phyloP scores from a whole-genome alignment of 2,797 vertebrate genomes.

The Allobates femoralis region DNA sequence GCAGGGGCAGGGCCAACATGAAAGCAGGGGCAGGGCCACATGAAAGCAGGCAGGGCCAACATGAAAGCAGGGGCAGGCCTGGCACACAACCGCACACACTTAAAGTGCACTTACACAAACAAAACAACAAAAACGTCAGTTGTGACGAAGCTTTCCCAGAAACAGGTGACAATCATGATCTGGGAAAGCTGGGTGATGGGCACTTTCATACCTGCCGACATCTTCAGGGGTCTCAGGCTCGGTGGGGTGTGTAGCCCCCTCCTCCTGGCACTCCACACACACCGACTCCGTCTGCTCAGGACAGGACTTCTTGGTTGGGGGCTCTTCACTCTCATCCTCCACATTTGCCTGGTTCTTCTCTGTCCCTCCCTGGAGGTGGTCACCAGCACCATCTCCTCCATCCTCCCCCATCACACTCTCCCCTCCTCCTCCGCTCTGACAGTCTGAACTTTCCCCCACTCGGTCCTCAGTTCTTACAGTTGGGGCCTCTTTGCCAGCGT shows the following conservation, averaged over 20 bases:
- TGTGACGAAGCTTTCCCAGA: too few species aligned
- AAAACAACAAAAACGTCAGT: too few species aligned
- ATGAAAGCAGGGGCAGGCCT: neutral
- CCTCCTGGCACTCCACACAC: slow-evolving; percentile 22
- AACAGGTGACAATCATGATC: neutral
- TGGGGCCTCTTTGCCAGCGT: neutral
- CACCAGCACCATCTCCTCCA: neutral
- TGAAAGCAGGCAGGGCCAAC: too few species aligned
- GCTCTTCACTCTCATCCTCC: neutral
- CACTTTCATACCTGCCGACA: neutral
- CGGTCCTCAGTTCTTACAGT: neutral
- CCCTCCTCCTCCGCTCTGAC: neutral
- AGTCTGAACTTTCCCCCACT: neutral
- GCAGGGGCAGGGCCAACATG: too few species aligned
- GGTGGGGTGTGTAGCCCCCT: neutral
- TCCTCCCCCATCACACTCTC: too few species aligned
- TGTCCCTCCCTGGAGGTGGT: neutral
- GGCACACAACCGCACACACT: too few species aligned
- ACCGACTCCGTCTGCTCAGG: neutral
- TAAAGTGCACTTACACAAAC: too few species aligned
- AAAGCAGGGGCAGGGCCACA: too few species aligned
- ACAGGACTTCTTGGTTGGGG: neutral
- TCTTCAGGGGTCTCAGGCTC: slow-evolving; percentile 19
- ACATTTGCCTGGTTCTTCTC: too few species aligned
- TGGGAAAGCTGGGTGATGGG: neutral